Base-by-base conservation (phyloP, 2,113 vertebrate species). In the Damaliscus lunatus region DNA sequence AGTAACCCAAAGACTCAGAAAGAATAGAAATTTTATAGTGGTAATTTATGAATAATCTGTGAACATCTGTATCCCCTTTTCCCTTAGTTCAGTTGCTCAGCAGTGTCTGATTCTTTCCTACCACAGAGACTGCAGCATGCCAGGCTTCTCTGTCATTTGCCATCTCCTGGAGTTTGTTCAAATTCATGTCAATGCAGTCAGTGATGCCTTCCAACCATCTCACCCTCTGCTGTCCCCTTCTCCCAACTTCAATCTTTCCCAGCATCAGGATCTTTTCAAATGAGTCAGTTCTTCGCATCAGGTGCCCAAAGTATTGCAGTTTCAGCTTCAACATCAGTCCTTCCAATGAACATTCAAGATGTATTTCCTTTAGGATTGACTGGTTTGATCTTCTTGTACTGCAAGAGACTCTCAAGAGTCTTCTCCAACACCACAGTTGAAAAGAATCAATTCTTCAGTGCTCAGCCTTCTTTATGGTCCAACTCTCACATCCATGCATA, bases 161-260 rank as follows among this genome's bases (percentile, higher is more conserved):
- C 67, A 71, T 40, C 19, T 71, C n/a, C 11, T 40, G n/a, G 19
- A 71, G 10, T 71, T 71, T 71, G n/a, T 40, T 40, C 67, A 40
- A 23, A 40, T 40, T 71, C 19, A 40, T 71, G n/a, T 23, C 67
- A 10, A 71, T 71, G n/a, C n/a, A 23, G n/a, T 71, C 19, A 71
- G 19, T 40, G n/a, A 71, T 71, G n/a, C 10, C n/a, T 40, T 71
- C 9, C 19, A 71, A 71, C 10, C 10, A 12, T 71, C n/a, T 23
- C n/a, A 71, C 10, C n/a, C 19, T 40, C n/a, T 23, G 67, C 11
- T 0, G 0, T 40, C 10, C 5, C 67, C 67, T 71, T 33, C 31
- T n/a, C n/a, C n/a, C 16, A 40, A 21, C 10, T 71, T 71, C n/a
- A 71, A 3, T 71, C 17, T 71, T 71, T 71, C 19, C n/a, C 19